Base-by-base conservation (phyloP, 2,888 invertebrate genomes). In the Drosophila demipolita region DNA sequence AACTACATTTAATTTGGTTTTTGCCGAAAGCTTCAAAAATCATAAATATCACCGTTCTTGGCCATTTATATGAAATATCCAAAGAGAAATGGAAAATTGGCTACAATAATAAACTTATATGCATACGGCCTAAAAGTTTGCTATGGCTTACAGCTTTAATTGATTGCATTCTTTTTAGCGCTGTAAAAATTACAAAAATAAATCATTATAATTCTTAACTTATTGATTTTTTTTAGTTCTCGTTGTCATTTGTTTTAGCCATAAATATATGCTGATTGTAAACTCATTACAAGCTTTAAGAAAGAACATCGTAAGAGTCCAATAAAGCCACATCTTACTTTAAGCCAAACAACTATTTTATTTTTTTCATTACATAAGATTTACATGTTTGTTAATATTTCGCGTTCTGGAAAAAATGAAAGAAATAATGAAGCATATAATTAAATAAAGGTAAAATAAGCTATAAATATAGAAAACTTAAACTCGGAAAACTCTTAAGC, bases 31-130 rank as follows among this genome's bases (percentile, higher is more conserved):
- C 55, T 3, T 57, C 67, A 2, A 26, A 15, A 32, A 33, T 75
- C 7, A 20, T 78, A 23, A 87, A 85, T 57, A 29, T 85, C 2
- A 78, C 83, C 2, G 8, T 74, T 0, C 7, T 12, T 3, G 83
- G 76, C 0, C 72, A 40, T 23, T 60, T 86, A 17, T 64, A 63
- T 38, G 73, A 82, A 0, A 35, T 26, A 1, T 36, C 72, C 15
- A 89, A 89, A 23, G 78, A 83, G 7, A 66, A 29, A 5, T 29
- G 5, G 29, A 26, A 26, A 26, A 26, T 26, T 4, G 4, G 29
- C 29, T 5, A 6, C 29, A 29, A 29, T 12, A 8, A 3, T 20
- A 20, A 26, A 11, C 11, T 6, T 12, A 17, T 2, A 55, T 15
- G 42, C 11, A 32, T 33, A 29, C 54, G 6, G 72, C 77, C 78